A percentile compares a stretch with the other conserved stretches of the same genome.
phyloP scores from a whole-genome alignment of 2,113 vertebrate species.

The Phylloscopus whistleri region DNA sequence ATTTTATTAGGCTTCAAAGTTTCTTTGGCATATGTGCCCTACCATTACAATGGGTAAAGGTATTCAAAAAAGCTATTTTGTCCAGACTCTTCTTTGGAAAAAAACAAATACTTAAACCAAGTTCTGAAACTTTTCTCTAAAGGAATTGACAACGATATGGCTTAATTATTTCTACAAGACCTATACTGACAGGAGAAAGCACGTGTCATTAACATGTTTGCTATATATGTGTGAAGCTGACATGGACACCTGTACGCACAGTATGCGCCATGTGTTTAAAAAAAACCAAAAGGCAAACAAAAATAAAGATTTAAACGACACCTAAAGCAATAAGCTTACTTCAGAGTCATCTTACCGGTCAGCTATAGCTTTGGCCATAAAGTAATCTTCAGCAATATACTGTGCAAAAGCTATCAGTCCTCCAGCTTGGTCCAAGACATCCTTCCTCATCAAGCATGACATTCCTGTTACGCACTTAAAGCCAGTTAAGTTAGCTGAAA shows the following conservation, averaged over 20 bases:
- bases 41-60: neutral
- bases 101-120: neutral
- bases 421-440: slow-evolving; percentile 93
- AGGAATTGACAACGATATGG: neutral
- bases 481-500: slow-evolving; percentile 94
- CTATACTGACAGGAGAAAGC: neutral
- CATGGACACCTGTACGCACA: neutral
- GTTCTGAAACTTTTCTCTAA: neutral
- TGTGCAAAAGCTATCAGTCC: slow-evolving; percentile 94
- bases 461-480: slow-evolving; percentile 98
- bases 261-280: neutral
- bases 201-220: neutral
- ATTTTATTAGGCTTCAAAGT: neutral
- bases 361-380: slow-evolving; percentile 98
- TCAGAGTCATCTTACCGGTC: slow-evolving; percentile 82
- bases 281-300: neutral
- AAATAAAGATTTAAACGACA: neutral
- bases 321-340: neutral
- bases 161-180: neutral
- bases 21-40: neutral
- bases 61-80: neutral
- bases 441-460: slow-evolving; percentile 98
- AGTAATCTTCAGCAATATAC: slow-evolving; percentile 98
- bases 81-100: neutral
- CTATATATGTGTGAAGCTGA: neutral